Conservation (phyloP, 2,888 invertebrate genomes). For the Amphipoea lucens region DNA sequence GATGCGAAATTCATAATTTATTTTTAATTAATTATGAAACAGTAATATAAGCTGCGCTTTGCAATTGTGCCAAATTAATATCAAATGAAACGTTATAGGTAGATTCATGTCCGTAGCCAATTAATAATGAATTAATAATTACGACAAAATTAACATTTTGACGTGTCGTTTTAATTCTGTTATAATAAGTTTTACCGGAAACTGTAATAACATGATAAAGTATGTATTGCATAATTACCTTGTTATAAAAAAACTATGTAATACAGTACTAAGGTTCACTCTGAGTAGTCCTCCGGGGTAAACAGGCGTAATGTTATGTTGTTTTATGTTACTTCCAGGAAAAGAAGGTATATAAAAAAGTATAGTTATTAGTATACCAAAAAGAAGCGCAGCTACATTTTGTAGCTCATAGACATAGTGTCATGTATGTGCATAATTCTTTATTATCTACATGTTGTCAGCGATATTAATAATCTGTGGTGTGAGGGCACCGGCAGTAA, state of each 20-base stretch:
- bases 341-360: neutral
- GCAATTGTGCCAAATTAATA: neutral
- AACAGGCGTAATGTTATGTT: too few relatives aligned
- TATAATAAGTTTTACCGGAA: neutral
- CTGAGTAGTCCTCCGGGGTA: too few relatives aligned
- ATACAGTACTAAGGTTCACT: too few relatives aligned
- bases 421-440: too few relatives aligned
- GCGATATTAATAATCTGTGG: too few relatives aligned
- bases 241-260: neutral
- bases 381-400: neutral
- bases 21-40: neutral
- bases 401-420: neutral
- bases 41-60: neutral
- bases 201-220: neutral
- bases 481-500: too few relatives aligned
- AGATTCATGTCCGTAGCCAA: neutral
- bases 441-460: too few relatives aligned
- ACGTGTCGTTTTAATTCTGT: neutral
- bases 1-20: neutral
- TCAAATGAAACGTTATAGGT: neutral
- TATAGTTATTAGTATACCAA: too few relatives aligned
- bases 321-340: neutral
- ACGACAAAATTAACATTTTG: neutral
- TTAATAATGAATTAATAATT: constrained; percentile 5
- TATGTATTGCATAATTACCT: too few relatives aligned